Evolutionary conservation across 1,140 invertebrate species (phyloP).

Genomic region (Daktulosphaira vitifoliae): DNA sequence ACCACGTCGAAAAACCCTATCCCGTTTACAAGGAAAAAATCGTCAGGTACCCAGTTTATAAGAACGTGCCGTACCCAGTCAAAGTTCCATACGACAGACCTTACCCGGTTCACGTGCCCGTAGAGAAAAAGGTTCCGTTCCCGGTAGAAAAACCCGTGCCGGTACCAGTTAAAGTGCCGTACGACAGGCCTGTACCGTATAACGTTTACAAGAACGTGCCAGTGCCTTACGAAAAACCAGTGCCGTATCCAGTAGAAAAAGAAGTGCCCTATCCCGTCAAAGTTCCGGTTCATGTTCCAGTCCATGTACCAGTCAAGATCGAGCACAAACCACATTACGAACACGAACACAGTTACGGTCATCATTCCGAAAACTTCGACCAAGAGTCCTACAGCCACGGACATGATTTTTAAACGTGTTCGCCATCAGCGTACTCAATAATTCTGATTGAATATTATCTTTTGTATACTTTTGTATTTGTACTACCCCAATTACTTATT

Average conservation of each 20-base stretch:
- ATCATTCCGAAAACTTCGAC: too few relatives aligned
- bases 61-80: conserved; percentile 58
- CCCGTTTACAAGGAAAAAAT: conserved; percentile 64
- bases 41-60: conserved; percentile 62
- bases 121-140: conserved; percentile 63
- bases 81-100: conserved; percentile 60
- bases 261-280: conserved; percentile 61
- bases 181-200: conserved; percentile 45
- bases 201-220: conserved; percentile 61
- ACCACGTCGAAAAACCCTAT: conserved; percentile 61
- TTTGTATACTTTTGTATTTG: too few relatives aligned
- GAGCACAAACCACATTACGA: not conserved
- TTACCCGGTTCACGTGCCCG: conserved; percentile 56
- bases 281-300: conserved; percentile 58
- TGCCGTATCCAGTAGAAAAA: conserved; percentile 63
- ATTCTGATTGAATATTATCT: too few relatives aligned
- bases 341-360: not conserved
- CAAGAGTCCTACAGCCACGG: not conserved
- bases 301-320: conserved; percentile 46
- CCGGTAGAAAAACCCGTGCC: conserved; percentile 67
- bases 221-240: conserved; percentile 60
- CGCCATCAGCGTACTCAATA: too few relatives aligned
- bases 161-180: conserved; percentile 49
- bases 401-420: too few relatives aligned
- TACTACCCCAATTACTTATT: too few relatives aligned